Evolutionary conservation across 2,888 invertebrate species (phyloP).

Genomic region (Lacanobia wlatinum): DNA sequence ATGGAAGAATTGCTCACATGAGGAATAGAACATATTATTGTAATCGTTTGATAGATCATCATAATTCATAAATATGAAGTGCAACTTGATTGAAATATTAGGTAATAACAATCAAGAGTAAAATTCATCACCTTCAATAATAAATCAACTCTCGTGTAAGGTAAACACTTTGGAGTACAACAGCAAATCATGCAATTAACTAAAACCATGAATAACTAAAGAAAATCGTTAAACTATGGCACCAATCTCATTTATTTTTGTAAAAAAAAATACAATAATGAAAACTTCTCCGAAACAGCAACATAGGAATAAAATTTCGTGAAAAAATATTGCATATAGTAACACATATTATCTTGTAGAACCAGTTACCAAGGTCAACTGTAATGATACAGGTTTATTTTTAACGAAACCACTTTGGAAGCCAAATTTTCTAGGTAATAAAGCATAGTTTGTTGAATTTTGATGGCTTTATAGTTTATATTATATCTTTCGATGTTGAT

Average conservation of each 20-base stretch:
- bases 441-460: constrained; percentile 63
- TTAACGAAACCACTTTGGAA: constrained; percentile 64
- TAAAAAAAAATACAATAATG: background rate
- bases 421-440: constrained; percentile 68
- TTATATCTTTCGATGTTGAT: constrained; percentile 31
- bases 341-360: constrained; percentile 59
- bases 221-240: background rate
- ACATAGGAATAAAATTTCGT: constrained; percentile 47
- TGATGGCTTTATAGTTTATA: constrained; percentile 50
- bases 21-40: background rate
- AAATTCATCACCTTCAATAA: background rate
- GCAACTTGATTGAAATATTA: constrained; percentile 10
- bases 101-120: background rate
- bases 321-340: constrained; percentile 66
- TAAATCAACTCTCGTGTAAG: background rate
- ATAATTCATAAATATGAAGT: background rate
- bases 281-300: background rate
- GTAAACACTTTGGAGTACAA: background rate
- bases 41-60: background rate
- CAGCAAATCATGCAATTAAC: background rate
- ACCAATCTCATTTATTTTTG: background rate
- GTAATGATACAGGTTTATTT: constrained; percentile 66
- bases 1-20: background rate
- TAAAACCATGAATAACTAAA: too few species aligned
- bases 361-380: constrained; percentile 64